Evolutionary conservation across 1,140 invertebrate genomes (phyloP), one percentile per base, ranked within the genome.

Genomic region (Drosophila bocqueti): DNA sequence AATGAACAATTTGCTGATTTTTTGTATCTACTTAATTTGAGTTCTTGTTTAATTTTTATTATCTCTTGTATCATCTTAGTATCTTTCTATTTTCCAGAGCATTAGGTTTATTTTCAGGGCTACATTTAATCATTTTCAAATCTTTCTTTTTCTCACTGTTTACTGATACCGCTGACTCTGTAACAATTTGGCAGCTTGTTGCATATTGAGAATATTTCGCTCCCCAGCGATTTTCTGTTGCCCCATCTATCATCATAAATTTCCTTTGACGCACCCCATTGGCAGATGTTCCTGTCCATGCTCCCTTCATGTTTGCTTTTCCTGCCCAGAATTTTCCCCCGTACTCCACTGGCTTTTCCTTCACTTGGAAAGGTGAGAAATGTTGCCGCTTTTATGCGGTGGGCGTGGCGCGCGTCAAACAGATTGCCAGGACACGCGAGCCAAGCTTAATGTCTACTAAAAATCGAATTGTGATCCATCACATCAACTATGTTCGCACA

Each of bases 381-480:
- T 61, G 71, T 73, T 71, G 57, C 36, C 52, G 64, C 26, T 72
- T 69, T 69, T 58, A 50, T 71, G 69, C 67, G 46, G 45, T 36
- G 58, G 79, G 75, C 79, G 72, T 54, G 77, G 45, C 43, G 31
- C 11, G 18, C 55, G 75, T 79, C 78, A 65, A 82, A 82, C 80
- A 83, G 80, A 83, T 83, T 83, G 80, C 75, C 43, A 47, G 57
- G 68, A 81, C 68, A 84, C 80, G 75, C 66, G 73, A 77, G 65
- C 45, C 75, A 87, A 57, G 84, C 85, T 90, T 89, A 89, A 90
- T 89, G 85, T 89, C 85, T 90, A 90, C 85, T 89, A 89, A 89
- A 90, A 90, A 89, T 90, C 84, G 84, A 89, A 89, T 79, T 90
- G 84, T 72, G 69, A 89, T 89, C 85, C 85, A 89, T 89, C 84